phyloP scores from a whole-genome alignment of 1,140 invertebrate species.

The Panulirus ornatus region DNA sequence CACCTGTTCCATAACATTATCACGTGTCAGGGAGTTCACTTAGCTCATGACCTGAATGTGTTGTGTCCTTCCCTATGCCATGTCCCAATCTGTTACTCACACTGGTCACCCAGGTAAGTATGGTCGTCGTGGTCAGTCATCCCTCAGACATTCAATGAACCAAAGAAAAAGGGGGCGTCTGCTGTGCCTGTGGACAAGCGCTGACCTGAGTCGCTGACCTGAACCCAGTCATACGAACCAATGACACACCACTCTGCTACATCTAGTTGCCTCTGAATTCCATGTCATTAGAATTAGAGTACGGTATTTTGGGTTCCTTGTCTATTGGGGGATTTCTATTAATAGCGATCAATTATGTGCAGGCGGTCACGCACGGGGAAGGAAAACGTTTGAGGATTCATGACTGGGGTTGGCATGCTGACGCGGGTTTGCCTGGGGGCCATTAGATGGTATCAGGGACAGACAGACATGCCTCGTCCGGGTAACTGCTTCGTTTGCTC shows the following conservation, averaged over 20 bases:
- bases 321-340: slow-evolving; percentile 46
- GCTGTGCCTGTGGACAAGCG: too few species aligned
- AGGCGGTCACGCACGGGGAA: not conserved
- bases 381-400: not conserved
- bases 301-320: slow-evolving; percentile 1
- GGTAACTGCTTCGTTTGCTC: slow-evolving; percentile 40
- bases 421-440: slow-evolving; percentile 13
- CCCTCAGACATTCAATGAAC: too few species aligned
- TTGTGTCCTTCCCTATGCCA: too few species aligned
- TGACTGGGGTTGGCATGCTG: slow-evolving; percentile 32
- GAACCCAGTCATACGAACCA: not conserved
- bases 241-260: not conserved
- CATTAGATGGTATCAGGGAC: slow-evolving; percentile 51
- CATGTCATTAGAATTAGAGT: not conserved
- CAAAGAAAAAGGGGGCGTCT: too few species aligned
- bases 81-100: too few species aligned
- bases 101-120: not conserved
- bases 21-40: too few species aligned
- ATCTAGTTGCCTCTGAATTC: not conserved
- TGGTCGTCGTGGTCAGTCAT: not conserved
- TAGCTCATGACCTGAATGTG: too few species aligned
- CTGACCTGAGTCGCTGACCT: too few species aligned
- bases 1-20: too few species aligned
- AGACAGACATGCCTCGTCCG: slow-evolving; percentile 11
- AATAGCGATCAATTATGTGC: slow-evolving; percentile 17